Percentiles rank a stretch among this genome's conserved stretches.
Evolutionary conservation across 2,113 vertebrate species (phyloP).

Genomic region (Pseudopipra pipra): DNA sequence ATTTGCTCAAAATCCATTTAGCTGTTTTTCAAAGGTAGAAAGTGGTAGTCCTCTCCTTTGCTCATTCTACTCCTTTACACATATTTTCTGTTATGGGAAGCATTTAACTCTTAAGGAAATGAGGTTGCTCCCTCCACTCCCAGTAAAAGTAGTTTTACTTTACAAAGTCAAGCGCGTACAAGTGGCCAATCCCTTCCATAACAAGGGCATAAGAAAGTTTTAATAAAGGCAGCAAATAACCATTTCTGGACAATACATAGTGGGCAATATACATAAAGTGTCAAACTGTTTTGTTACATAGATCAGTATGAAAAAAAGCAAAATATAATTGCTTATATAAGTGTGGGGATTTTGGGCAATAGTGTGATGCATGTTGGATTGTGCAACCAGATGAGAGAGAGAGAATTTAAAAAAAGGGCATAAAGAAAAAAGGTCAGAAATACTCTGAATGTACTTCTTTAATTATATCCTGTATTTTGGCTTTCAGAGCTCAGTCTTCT

Average conservation of each 20-base stretch:
- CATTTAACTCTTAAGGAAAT: neutral
- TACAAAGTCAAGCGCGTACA: neutral
- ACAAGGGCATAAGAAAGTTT: neutral
- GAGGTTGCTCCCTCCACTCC: neutral
- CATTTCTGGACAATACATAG: neutral
- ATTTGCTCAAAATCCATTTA: neutral
- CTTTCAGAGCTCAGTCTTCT: slow-evolving; percentile 71
- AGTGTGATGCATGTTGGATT: neutral
- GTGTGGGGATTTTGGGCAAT: neutral
- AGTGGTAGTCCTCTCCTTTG: neutral
- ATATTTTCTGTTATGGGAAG: neutral
- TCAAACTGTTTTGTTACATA: neutral
- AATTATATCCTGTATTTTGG: slow-evolving; percentile 4
- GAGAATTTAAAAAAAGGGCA: neutral
- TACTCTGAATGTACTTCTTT: neutral
- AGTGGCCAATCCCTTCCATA: neutral
- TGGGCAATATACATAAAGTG: neutral
- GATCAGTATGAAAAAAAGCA: neutral
- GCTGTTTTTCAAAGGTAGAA: neutral
- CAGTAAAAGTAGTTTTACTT: neutral
- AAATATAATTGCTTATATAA: neutral
- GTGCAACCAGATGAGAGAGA: neutral
- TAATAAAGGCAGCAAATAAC: neutral
- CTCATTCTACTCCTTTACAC: neutral
- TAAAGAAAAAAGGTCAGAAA: neutral